phyloP scores from a whole-genome alignment of 1,140 invertebrate genomes.

The Orchestia grillus region DNA sequence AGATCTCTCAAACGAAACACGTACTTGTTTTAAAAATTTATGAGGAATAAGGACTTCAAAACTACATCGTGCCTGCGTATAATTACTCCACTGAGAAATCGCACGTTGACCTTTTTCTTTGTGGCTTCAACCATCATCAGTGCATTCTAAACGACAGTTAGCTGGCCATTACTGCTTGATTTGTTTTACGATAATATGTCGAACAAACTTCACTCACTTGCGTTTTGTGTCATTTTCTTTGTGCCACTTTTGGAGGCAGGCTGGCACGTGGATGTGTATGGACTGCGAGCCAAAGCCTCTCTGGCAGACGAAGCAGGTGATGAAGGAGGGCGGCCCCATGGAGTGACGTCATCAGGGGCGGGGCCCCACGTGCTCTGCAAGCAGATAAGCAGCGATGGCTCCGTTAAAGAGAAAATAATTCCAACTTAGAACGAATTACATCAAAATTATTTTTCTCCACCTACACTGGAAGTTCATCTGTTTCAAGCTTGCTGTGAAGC shows the following conservation, averaged over 20 bases:
- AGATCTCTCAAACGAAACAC: not conserved
- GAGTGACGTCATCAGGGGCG: constrained; percentile 46
- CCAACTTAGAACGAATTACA: no score
- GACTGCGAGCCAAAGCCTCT: constrained; percentile 81
- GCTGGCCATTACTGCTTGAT: not conserved
- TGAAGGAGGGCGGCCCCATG: constrained; percentile 67
- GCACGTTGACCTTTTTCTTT: not conserved
- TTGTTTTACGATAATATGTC: not conserved
- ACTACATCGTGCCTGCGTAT: not conserved
- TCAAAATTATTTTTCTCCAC: no score
- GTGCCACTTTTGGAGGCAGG: constrained; percentile 83
- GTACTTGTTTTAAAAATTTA: not conserved
- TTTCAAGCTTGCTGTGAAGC: no score
- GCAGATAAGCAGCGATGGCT: no score
- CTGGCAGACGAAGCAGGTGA: constrained; percentile 83
- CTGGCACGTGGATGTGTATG: constrained; percentile 83
- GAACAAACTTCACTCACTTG: constrained; percentile 58
- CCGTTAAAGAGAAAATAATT: no score
- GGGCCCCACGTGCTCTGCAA: not conserved
- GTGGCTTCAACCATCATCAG: not conserved
- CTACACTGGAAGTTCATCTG: no score
- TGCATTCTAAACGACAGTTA: not conserved
- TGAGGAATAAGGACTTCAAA: not conserved
- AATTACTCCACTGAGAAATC: not conserved
- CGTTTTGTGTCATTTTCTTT: constrained; percentile 71